phyloP scores from a whole-genome alignment of 2,797 vertebrate genomes.

The Tragopan temminckii region DNA sequence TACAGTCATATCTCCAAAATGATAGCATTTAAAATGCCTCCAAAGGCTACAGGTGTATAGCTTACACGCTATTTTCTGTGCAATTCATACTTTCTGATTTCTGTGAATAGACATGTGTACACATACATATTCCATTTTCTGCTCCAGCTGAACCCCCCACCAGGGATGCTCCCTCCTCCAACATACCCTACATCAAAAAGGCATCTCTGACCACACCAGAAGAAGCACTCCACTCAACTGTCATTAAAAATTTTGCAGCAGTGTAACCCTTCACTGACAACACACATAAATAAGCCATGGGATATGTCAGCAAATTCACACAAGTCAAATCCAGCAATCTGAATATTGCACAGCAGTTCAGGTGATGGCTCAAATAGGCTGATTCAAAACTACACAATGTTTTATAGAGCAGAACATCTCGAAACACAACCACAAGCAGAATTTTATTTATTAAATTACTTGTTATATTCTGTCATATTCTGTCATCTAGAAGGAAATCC shows the following conservation, averaged over 20 bases:
- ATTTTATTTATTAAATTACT: slow-evolving; percentile 63
- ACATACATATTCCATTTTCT: neutral
- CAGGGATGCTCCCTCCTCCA: neutral
- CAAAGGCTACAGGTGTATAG: neutral
- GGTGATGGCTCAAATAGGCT: neutral
- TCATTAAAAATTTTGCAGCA: neutral
- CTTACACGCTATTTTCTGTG: neutral
- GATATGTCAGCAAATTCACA: slow-evolving; percentile 5
- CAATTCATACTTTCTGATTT: neutral
- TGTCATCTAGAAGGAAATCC: slow-evolving; percentile 54
- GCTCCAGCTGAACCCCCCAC: slow-evolving; percentile 24
- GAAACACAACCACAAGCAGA: slow-evolving; percentile 42
- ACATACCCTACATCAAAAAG: neutral
- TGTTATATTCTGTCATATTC: slow-evolving; percentile 41
- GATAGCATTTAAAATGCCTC: neutral
- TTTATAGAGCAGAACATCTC: slow-evolving; percentile 55
- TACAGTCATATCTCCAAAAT: neutral
- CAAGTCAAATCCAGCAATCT: slow-evolving; percentile 1
- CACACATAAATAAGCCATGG: neutral
- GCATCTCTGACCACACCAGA: neutral
- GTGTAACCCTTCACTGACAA: neutral
- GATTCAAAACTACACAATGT: slow-evolving; percentile 5
- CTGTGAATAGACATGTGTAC: accelerated
- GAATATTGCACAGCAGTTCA: neutral
- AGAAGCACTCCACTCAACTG: neutral